Base-by-base conservation (phyloP, 2,888 invertebrate genomes). In the Scaptomyza polygonia region DNA sequence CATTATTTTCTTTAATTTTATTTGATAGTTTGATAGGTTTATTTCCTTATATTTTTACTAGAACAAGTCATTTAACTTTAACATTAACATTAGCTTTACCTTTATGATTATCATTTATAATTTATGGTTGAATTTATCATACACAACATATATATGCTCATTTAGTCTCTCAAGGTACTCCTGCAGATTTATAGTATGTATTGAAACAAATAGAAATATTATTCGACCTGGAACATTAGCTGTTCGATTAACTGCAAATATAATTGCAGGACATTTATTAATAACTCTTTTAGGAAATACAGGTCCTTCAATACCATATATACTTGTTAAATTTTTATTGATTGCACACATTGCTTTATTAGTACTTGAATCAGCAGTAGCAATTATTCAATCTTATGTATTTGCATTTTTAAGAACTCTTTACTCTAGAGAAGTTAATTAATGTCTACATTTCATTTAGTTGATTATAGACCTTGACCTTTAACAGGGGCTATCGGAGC, bases 151-250 rank as follows among this genome's bases (percentile, higher is more conserved):
- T 95, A 93, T 94, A 95, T 89, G 93, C 93, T 1, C 95, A 95
- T 88, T 91, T 95, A 92, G 93, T 95, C 0, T 95, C 95, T 0
- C 93, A 93, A 92, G 94, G 95, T 74, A 95, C 95, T 0, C 95
- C 95, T 0, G 66, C 83, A 6, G 81, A 93, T 80, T 81, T 92
- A 95, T 95, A 93, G 95, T 95, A 7, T 90, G 94, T 91, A 95
- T 95, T 93, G 95, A 95, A 94, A 93, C 94, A 36, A 94, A 95
- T 92, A 95, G 95, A 82, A 95, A 95, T 92, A 79, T 95, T 75
- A 95, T 95, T 91, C 95, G 95, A 11, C 95, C 95, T 0, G 92
- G 93, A 90, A 95, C 95, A 3, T 91, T 95, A 92, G 93, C 94
- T 0, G 93, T 96, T 63, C 95, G 95, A 72, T 88, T 95, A 92